Conservation (phyloP, 2,888 invertebrate genomes). For the Lydus trimaculatus region DNA sequence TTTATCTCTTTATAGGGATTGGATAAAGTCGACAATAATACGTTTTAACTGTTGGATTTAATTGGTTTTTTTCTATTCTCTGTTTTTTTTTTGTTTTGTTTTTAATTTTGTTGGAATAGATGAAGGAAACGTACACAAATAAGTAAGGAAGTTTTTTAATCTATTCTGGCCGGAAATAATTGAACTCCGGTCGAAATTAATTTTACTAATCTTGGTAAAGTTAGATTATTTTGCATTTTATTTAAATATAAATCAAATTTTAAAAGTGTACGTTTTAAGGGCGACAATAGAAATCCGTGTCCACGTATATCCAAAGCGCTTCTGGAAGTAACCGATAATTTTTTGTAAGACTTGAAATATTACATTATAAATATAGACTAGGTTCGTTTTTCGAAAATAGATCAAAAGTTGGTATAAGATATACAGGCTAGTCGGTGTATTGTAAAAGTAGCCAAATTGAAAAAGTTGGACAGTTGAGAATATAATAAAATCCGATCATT, state of each 20-base stretch:
- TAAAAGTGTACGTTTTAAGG: too few relatives aligned
- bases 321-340: background rate
- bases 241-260: constrained; percentile 31
- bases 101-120: background rate
- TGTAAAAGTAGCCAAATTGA: constrained; percentile 28
- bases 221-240: constrained; percentile 39
- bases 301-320: too few relatives aligned
- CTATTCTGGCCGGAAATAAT: constrained; percentile 38
- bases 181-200: constrained; percentile 38
- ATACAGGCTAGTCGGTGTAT: background rate
- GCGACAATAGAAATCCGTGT: background rate
- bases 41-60: constrained; percentile 34
- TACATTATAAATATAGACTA: background rate
- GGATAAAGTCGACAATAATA: constrained; percentile 29
- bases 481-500: constrained; percentile 10
- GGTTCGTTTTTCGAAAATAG: too few relatives aligned
- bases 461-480: constrained; percentile 17
- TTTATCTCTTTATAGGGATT: constrained; percentile 14
- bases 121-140: constrained; percentile 27
- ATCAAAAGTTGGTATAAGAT: background rate
- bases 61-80: constrained; percentile 33
- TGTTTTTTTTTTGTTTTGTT: too few relatives aligned
- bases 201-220: constrained; percentile 40
- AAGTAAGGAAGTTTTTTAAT: constrained; percentile 32
- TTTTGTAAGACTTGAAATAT: background rate